These are phyloP conservation scores for Trigoniulus corallinus DNA, from an alignment of 1,140 invertebrate genomes.

Conservation along the genomic window DNA sequence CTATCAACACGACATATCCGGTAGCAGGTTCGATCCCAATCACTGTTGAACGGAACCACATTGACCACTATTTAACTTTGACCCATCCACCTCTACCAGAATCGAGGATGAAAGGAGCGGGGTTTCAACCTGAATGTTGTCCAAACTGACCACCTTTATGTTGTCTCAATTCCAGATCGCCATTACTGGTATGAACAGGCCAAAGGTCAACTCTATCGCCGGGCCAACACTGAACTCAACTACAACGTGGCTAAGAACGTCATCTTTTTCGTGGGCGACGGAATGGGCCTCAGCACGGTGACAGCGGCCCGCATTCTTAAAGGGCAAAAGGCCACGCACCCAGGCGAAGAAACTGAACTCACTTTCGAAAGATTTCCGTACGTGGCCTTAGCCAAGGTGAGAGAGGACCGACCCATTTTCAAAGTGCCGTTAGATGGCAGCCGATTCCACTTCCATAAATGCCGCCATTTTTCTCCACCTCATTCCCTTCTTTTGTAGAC, in stretches of 20 bases:
- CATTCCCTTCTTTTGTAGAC: conserved; percentile 36
- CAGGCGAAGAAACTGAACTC: conserved; percentile 47
- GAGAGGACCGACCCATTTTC: conserved; percentile 1
- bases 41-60: too few relatives aligned
- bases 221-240: not conserved
- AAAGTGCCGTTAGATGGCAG: not conserved
- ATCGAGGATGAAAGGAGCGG: too few relatives aligned
- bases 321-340: conserved; percentile 26
- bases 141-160: not conserved
- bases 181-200: conserved; percentile 16
- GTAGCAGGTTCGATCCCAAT: too few relatives aligned
- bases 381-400: conserved; percentile 49
- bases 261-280: conserved; percentile 80
- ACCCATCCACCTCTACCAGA: too few relatives aligned
- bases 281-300: conserved; percentile 80
- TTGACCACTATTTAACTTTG: too few relatives aligned
- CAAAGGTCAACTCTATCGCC: conserved; percentile 3
- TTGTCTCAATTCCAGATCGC: conserved; percentile 11
- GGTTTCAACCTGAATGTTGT: not conserved
- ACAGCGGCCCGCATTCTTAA: conserved; percentile 51
- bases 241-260: conserved; percentile 60
- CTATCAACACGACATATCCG: too few relatives aligned
- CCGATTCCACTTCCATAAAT: too few relatives aligned
- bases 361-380: conserved; percentile 59
- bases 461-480: too few relatives aligned